Evolutionary conservation across 2,113 vertebrate species (phyloP).

Genomic region (Pseudopipra pipra): DNA sequence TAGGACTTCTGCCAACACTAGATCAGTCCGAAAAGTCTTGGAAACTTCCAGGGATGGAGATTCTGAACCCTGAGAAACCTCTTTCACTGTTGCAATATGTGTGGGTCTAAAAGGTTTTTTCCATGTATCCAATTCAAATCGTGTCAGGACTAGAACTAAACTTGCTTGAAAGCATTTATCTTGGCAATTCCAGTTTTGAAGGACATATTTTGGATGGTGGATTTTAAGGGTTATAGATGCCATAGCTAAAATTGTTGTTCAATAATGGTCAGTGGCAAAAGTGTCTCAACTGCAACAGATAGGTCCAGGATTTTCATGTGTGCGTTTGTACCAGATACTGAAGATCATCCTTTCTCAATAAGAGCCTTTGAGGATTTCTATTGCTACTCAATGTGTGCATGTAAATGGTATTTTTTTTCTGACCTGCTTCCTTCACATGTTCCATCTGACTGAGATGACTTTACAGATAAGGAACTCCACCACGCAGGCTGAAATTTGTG

Average conservation of each 20-base stretch:
- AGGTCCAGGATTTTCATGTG: background rate
- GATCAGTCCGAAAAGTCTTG: background rate
- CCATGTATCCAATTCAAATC: background rate
- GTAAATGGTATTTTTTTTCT: background rate
- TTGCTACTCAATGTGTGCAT: background rate
- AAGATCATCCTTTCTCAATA: background rate
- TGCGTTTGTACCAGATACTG: background rate
- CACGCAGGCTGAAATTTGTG: background rate
- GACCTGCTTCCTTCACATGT: background rate
- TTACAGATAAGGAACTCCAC: background rate
- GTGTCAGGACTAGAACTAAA: background rate
- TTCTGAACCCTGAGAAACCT: background rate
- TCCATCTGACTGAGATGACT: background rate
- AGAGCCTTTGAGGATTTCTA: background rate
- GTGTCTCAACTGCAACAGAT: background rate
- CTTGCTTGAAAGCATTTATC: background rate
- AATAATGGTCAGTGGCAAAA: background rate
- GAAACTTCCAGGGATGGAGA: background rate
- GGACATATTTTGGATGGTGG: background rate
- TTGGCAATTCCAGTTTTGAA: background rate
- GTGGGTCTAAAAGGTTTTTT: background rate
- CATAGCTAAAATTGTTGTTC: background rate
- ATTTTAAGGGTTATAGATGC: background rate
- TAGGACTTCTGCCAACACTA: background rate
- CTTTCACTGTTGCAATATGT: background rate